Percentiles rank a stretch among this genome's conserved stretches.
phyloP scores from a whole-genome alignment of 2,888 invertebrate species.

The Hecatera dysodea region DNA sequence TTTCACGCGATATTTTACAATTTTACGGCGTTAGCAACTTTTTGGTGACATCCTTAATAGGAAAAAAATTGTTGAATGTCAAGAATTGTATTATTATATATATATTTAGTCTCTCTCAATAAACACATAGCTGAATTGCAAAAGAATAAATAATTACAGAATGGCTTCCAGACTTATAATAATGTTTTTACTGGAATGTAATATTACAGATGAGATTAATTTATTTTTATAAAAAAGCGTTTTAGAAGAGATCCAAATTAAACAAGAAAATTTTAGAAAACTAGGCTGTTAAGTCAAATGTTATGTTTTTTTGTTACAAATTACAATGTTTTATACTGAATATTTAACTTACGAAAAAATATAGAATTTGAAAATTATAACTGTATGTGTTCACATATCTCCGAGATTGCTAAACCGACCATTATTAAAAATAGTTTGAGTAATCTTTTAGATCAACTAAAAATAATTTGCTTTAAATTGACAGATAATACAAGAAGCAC shows the following conservation, averaged over 20 bases:
- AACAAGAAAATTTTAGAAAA: constrained; percentile 48
- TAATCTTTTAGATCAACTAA: constrained; percentile 55
- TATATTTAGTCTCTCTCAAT: constrained; percentile 7
- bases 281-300: constrained; percentile 38
- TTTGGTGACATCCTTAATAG: no score
- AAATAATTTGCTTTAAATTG: constrained; percentile 43
- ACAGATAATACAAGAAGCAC: constrained; percentile 65
- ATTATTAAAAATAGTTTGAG: constrained; percentile 17
- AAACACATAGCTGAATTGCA: constrained; percentile 63
- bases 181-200: constrained; percentile 87
- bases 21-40: no score
- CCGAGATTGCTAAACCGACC: constrained; percentile 8
- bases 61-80: background rate
- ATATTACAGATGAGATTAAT: constrained; percentile 86
- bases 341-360: constrained; percentile 6
- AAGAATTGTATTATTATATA: no score
- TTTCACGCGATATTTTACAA: no score
- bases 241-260: constrained; percentile 82
- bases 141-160: constrained; percentile 64
- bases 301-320: background rate
- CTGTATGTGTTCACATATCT: constrained; percentile 27
- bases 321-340: background rate
- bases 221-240: constrained; percentile 76
- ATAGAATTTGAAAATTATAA: constrained; percentile 16
- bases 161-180: constrained; percentile 77